Evolutionary conservation across 2,797 vertebrate species (phyloP).

Genomic region (Loris lydekkerianus): DNA sequence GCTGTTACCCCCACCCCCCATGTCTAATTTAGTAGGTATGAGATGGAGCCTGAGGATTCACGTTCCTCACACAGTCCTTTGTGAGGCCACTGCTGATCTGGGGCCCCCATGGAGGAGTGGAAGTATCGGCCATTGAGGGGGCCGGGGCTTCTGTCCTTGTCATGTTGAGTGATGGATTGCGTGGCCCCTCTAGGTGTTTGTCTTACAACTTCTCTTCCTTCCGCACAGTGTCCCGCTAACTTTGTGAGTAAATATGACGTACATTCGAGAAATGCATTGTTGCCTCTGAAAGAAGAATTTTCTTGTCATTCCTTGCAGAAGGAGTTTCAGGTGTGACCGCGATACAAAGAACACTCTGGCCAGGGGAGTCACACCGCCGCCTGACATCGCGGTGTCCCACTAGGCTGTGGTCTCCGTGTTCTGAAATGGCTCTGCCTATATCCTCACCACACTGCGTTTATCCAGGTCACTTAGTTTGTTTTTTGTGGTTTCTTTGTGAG

Average conservation of each 20-base stretch:
- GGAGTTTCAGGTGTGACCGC: not conserved
- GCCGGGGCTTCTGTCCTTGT: not conserved
- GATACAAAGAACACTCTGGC: no score
- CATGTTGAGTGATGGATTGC: not conserved
- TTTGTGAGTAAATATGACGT: accelerated
- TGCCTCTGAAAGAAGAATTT: not conserved
- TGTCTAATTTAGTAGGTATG: not conserved
- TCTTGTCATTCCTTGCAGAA: no score
- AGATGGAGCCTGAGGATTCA: not conserved
- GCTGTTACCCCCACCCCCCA: not conserved
- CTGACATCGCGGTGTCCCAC: not conserved
- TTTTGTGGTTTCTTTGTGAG: not conserved
- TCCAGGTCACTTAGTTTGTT: not conserved
- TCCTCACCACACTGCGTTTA: not conserved
- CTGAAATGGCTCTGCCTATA: accelerated
- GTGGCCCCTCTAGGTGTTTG: not conserved
- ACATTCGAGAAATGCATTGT: not conserved
- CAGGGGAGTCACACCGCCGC: no score
- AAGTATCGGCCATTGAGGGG: not conserved
- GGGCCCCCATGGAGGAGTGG: not conserved
- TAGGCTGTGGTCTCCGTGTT: accelerated
- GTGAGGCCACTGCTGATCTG: not conserved
- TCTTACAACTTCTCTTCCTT: not conserved
- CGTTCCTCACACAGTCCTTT: not conserved
- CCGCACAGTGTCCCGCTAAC: not conserved